Conservation (phyloP, 1,140 invertebrate genomes). For the Mercenaria mercenaria region DNA sequence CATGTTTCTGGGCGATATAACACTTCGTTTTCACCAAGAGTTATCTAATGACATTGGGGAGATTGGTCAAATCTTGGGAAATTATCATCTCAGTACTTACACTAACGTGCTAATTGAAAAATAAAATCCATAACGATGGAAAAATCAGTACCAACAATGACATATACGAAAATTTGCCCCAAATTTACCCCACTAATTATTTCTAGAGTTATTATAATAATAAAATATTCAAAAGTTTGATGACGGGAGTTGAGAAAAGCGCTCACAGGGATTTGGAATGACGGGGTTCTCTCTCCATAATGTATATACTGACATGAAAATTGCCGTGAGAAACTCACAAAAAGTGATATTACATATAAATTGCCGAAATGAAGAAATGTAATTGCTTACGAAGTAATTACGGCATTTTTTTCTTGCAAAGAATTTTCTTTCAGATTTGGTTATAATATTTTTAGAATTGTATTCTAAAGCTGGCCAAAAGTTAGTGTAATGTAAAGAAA, state of each 20-base stretch:
- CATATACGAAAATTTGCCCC: slow-evolving; percentile 11
- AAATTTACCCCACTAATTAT: slow-evolving; percentile 45
- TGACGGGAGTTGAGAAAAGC: neutral
- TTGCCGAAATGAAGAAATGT: neutral
- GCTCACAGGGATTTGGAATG: neutral
- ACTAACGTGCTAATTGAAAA: slow-evolving; percentile 42
- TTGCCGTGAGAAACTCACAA: neutral
- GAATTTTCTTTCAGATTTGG: too few relatives aligned
- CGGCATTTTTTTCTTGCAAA: too few relatives aligned
- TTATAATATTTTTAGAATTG: too few relatives aligned
- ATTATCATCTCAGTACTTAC: neutral
- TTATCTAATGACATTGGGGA: neutral
- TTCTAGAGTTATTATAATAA: slow-evolving; percentile 42
- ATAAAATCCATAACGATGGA: slow-evolving; percentile 40
- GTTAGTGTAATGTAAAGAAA: too few relatives aligned
- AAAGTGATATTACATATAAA: neutral
- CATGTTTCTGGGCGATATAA: neutral
- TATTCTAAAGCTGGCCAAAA: too few relatives aligned
- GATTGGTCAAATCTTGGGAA: slow-evolving; percentile 39
- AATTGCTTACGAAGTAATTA: neutral
- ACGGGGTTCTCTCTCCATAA: neutral
- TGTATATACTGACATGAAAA: neutral
- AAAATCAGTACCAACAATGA: neutral
- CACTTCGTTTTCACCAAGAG: slow-evolving; percentile 19
- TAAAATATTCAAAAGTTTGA: slow-evolving; percentile 52